A percentile compares a stretch with the other conserved stretches of the same genome.
Conservation (phyloP, 2,888 invertebrate genomes). For the Apodemia duryi region DNA sequence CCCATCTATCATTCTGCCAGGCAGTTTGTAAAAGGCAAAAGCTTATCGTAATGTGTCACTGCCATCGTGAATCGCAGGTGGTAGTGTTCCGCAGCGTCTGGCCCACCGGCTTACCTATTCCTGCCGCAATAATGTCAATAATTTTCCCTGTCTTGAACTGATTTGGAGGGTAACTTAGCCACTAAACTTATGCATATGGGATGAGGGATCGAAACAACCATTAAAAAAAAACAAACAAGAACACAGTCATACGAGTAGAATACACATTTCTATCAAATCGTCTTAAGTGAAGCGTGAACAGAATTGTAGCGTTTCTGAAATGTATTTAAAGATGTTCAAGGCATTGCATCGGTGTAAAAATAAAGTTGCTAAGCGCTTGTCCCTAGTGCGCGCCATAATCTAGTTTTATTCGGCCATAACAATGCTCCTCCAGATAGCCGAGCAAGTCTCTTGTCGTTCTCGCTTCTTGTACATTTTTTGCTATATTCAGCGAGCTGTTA, state of each 20-base stretch:
- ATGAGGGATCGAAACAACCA: no score
- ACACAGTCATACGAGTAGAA: background rate
- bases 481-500: background rate
- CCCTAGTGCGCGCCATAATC: constrained; percentile 50
- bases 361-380: constrained; percentile 54
- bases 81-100: no score
- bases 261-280: constrained; percentile 25
- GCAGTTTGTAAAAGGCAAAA: no score
- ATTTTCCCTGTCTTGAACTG: no score
- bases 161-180: no score
- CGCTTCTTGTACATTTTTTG: constrained; percentile 6
- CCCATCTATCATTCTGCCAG: no score
- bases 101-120: no score
- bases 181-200: no score
- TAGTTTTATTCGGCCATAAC: constrained; percentile 60
- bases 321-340: constrained; percentile 20
- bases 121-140: no score
- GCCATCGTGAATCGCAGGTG: no score
- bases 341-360: constrained; percentile 34
- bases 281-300: constrained; percentile 26
- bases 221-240: background rate
- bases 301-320: constrained; percentile 15
- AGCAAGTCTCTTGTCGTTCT: constrained; percentile 17
- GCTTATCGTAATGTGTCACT: no score
- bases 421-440: constrained; percentile 40